A percentile compares a stretch with the other conserved stretches of the same genome.
phyloP scores from a whole-genome alignment of 2,797 vertebrate species.

The Ctenosaura bakeri region DNA sequence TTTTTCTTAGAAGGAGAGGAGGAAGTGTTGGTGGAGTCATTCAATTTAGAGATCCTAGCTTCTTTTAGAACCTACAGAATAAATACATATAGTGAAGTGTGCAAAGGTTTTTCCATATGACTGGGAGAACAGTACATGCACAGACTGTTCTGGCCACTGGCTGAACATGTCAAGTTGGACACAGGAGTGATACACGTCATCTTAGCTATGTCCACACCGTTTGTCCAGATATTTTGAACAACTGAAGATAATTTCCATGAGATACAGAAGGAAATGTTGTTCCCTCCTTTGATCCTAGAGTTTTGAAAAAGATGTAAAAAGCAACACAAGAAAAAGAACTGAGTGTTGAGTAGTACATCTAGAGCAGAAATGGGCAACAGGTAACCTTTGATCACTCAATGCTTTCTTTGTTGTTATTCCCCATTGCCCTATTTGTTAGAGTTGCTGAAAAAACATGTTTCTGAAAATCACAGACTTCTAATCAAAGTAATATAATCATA shows the following conservation, averaged over 20 bases:
- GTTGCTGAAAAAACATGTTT: neutral
- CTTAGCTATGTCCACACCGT: neutral
- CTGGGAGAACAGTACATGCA: neutral
- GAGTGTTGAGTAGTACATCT: neutral
- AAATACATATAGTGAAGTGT: neutral
- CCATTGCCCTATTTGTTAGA: neutral
- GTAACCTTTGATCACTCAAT: neutral
- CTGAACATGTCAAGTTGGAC: neutral
- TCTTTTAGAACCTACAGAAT: neutral
- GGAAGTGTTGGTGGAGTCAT: neutral
- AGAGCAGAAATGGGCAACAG: neutral
- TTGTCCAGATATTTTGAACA: neutral
- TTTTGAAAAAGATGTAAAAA: neutral
- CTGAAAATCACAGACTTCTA: neutral
- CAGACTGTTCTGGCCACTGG: neutral
- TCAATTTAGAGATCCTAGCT: neutral
- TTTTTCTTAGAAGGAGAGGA: neutral
- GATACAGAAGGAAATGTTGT: neutral
- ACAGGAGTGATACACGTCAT: neutral
- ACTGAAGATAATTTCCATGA: neutral
- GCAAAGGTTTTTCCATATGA: neutral
- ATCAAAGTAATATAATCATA: neutral
- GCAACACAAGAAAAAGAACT: neutral
- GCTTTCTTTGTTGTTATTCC: neutral
- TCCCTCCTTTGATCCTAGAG: neutral